Evolutionary conservation across 2,113 vertebrate genomes (phyloP).

Genomic region (Xenopus tropicalis): DNA sequence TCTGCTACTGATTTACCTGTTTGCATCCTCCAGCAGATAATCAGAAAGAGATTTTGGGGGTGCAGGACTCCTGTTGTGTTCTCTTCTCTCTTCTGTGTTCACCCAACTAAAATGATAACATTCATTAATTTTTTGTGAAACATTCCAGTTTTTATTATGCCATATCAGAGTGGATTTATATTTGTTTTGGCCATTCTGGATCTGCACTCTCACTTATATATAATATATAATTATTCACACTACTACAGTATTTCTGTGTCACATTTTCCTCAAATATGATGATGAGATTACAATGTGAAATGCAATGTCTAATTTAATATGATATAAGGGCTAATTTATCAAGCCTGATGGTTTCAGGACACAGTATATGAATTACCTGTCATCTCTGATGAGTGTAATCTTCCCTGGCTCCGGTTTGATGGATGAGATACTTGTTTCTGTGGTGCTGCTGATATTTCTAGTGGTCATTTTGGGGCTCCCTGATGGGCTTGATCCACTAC

Average conservation of each 20-base stretch:
- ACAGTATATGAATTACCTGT: slow-evolving; percentile 16
- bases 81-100: neutral
- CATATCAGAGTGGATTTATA: no score
- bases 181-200: no score
- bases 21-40: slow-evolving; percentile 22
- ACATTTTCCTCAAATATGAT: no score
- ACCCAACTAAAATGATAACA: slow-evolving; percentile 9
- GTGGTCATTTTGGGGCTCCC: slow-evolving; percentile 15
- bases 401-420: slow-evolving; percentile 12
- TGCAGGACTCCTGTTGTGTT: neutral
- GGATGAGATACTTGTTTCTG: neutral
- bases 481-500: neutral
- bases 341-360: no score
- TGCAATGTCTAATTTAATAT: no score
- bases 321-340: no score
- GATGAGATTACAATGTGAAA: no score
- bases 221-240: no score
- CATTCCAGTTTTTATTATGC: no score
- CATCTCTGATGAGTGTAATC: slow-evolving; percentile 10
- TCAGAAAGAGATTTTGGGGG: slow-evolving; percentile 2
- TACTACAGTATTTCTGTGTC: no score
- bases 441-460: neutral
- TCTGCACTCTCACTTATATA: no score
- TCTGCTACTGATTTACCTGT: slow-evolving; percentile 9
- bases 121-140: neutral